Evolutionary conservation across 1,140 invertebrate species (phyloP).

Genomic region (Neotoxoptera formosana): DNA sequence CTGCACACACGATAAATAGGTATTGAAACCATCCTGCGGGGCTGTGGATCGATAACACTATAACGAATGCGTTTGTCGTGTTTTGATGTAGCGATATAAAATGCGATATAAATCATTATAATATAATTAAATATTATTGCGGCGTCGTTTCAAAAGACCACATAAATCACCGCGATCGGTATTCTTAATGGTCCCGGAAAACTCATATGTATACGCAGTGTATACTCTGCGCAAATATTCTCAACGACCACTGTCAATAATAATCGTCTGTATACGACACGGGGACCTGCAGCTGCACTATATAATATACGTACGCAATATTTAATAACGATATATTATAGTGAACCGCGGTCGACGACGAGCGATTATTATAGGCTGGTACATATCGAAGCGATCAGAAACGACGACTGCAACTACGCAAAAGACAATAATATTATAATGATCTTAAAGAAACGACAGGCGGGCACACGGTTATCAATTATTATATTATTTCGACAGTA

Average conservation of each 20-base stretch:
- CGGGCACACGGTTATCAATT: not conserved
- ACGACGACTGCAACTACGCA: not conserved
- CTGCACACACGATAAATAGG: not conserved
- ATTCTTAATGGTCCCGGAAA: not conserved
- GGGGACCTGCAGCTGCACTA: too few species aligned
- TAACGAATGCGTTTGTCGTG: slow-evolving; percentile 7
- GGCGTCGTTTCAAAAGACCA: not conserved
- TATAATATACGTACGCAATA: too few species aligned
- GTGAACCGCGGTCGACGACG: not conserved
- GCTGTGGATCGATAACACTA: not conserved
- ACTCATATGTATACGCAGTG: too few species aligned
- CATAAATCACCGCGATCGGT: not conserved
- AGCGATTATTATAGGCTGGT: not conserved
- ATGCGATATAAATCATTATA: not conserved
- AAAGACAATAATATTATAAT: too few species aligned
- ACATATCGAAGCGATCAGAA: not conserved
- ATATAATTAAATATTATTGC: not conserved
- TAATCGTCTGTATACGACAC: not conserved
- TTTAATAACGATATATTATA: not conserved
- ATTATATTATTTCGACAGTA: not conserved
- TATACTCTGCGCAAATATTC: not conserved
- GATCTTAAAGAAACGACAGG: not conserved
- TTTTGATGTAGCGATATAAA: not conserved
- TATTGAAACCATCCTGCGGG: not conserved
- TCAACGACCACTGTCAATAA: too few species aligned